Evolutionary conservation across 2,888 invertebrate genomes (phyloP).

Genomic region (Myopa testacea): DNA sequence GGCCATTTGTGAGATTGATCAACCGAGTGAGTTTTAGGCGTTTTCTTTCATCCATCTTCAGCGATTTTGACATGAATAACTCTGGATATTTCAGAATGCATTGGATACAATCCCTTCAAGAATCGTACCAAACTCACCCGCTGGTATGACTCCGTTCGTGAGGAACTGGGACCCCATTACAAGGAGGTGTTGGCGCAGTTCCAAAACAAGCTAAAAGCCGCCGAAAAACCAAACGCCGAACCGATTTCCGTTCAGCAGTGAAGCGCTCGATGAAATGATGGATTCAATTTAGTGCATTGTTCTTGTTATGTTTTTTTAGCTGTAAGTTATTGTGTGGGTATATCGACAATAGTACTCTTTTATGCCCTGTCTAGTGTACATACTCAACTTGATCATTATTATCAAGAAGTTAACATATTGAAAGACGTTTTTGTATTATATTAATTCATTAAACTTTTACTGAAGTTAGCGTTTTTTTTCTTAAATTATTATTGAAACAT

Average conservation of each 20-base stretch:
- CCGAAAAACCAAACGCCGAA: slow-evolving; percentile 52
- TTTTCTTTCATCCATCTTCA: background rate
- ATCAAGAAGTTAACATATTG: background rate
- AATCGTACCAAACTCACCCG: slow-evolving; percentile 72
- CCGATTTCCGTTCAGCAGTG: slow-evolving; percentile 61
- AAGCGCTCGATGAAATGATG: background rate
- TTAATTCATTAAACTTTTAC: background rate
- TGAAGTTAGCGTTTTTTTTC: too few species aligned
- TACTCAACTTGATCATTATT: background rate
- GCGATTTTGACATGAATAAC: background rate
- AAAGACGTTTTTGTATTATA: background rate
- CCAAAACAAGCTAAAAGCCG: slow-evolving; percentile 57
- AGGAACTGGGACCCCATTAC: slow-evolving; percentile 74
- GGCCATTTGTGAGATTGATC: slow-evolving; percentile 82
- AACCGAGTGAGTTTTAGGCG: slow-evolving; percentile 73
- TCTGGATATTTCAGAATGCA: slow-evolving; percentile 70
- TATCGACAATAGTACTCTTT: background rate
- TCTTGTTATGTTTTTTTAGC: slow-evolving; percentile 30
- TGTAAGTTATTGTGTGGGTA: slow-evolving; percentile 4
- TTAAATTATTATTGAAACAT: too few species aligned
- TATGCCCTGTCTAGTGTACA: background rate
- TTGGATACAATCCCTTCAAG: slow-evolving; percentile 74
- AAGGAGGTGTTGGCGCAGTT: slow-evolving; percentile 71
- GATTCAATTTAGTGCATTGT: slow-evolving; percentile 26
- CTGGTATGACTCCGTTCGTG: slow-evolving; percentile 76